Evolutionary conservation across 2,888 invertebrate genomes (phyloP).

Genomic region (Tuberolachnus salignus): DNA sequence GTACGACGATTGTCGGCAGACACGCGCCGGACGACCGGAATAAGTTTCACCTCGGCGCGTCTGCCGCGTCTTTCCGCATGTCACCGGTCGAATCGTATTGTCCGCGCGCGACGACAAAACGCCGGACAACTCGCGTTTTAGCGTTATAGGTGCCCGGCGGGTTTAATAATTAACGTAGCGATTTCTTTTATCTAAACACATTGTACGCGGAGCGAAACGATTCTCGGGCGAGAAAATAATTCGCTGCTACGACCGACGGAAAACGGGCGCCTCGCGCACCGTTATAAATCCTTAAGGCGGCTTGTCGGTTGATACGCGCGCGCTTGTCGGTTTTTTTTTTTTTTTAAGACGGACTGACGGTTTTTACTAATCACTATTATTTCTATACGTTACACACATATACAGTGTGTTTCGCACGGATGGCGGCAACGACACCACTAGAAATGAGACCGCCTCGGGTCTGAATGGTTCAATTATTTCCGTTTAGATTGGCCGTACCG

Average conservation of each 20-base stretch:
- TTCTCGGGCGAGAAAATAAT: no score
- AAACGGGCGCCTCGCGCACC: constrained; percentile 6
- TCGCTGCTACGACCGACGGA: no score
- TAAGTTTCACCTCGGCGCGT: no score
- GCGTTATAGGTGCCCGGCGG: not conserved
- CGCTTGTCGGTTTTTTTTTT: constrained; percentile 5
- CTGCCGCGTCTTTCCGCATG: not conserved
- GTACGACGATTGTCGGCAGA: no score
- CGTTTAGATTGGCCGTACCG: no score
- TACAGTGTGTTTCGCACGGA: no score
- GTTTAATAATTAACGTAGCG: constrained; percentile 38
- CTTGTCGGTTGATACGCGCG: not conserved
- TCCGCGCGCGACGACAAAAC: not conserved
- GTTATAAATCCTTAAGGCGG: constrained; percentile 7
- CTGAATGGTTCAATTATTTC: no score
- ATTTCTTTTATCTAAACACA: constrained; percentile 37
- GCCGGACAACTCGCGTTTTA: not conserved
- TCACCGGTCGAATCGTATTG: not conserved
- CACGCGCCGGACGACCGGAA: no score
- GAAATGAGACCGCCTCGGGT: no score
- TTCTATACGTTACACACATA: no score
- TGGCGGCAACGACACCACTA: no score
- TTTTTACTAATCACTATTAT: constrained; percentile 2
- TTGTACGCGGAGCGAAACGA: not conserved
- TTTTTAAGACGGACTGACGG: not conserved